These are phyloP conservation scores for Scolopax bukidnonensis DNA, from an alignment of 2,797 vertebrate genomes.

Conservation along the genomic window DNA sequence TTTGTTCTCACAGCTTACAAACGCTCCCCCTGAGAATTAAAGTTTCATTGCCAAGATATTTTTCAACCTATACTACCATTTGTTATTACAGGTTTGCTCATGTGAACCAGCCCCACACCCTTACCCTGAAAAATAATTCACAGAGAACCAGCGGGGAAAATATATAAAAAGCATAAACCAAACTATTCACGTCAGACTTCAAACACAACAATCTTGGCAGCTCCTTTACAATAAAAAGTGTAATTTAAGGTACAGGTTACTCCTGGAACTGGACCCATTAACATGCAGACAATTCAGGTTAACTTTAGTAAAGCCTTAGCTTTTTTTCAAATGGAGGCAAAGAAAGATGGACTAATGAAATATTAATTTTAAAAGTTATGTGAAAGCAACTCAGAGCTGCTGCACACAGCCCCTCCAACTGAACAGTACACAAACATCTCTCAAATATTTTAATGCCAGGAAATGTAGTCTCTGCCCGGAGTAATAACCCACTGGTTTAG, in stretches of 20 bases:
- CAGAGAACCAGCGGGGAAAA: background rate
- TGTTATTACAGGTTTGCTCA: slow-evolving; percentile 38
- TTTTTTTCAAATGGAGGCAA: background rate
- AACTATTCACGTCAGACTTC: slow-evolving; percentile 15
- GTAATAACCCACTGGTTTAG: slow-evolving; percentile 71
- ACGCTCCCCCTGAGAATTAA: background rate
- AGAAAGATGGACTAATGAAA: background rate
- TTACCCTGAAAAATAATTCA: background rate
- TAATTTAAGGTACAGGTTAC: background rate
- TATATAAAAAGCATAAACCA: background rate
- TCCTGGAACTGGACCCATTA: background rate
- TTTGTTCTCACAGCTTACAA: slow-evolving; percentile 56
- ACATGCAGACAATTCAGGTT: background rate
- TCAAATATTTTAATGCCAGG: slow-evolving; percentile 73
- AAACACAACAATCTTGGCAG: background rate
- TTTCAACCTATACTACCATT: slow-evolving; percentile 3
- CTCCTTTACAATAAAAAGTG: background rate
- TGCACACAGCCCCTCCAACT: slow-evolving; percentile 27
- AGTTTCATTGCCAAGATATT: slow-evolving; percentile 17
- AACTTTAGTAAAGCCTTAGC: background rate
- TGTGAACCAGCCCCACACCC: background rate
- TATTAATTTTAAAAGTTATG: background rate
- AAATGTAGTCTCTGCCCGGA: slow-evolving; percentile 68
- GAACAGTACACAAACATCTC: slow-evolving; percentile 41
- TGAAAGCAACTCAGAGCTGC: background rate